A percentile compares a stretch with the other conserved stretches of the same genome.
phyloP scores from a whole-genome alignment of 2,113 vertebrate genomes.

The Rhizomys pruinosus region DNA sequence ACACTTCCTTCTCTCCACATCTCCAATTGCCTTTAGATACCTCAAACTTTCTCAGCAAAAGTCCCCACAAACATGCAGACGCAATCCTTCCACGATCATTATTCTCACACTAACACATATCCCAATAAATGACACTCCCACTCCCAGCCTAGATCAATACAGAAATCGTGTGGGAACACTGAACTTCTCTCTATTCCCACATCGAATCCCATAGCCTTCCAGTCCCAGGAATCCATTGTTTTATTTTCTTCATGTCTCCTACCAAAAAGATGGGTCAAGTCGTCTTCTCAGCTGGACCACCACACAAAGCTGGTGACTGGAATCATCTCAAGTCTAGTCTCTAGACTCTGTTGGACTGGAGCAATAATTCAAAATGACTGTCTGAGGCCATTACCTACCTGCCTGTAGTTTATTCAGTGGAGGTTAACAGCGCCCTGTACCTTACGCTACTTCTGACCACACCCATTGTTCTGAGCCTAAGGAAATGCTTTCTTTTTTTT shows the following conservation, averaged over 20 bases:
- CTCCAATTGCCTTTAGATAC: not conserved
- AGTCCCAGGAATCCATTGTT: slow-evolving; percentile 14
- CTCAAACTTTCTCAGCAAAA: slow-evolving; percentile 30
- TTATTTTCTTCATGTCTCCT: slow-evolving; percentile 42
- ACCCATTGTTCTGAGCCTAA: not conserved
- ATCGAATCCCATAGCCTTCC: not conserved
- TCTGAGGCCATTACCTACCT: not conserved
- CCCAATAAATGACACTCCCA: not conserved
- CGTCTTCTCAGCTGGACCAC: not conserved
- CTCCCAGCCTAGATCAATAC: not conserved
- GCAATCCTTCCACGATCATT: not conserved
- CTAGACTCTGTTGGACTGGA: not conserved
- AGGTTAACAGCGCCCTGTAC: not conserved
- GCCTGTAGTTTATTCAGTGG: not conserved
- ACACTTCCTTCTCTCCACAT: not conserved
- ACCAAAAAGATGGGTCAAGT: not conserved
- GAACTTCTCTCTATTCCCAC: not conserved
- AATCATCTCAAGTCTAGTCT: not conserved
- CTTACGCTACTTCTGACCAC: not conserved
- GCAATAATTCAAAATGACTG: slow-evolving; percentile 44
- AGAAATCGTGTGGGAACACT: not conserved
- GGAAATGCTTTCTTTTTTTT: not conserved
- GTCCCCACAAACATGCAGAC: not conserved
- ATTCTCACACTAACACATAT: not conserved
- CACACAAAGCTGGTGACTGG: not conserved